Base-by-base conservation (phyloP, 2,113 vertebrate genomes). In the Athene noctua region DNA sequence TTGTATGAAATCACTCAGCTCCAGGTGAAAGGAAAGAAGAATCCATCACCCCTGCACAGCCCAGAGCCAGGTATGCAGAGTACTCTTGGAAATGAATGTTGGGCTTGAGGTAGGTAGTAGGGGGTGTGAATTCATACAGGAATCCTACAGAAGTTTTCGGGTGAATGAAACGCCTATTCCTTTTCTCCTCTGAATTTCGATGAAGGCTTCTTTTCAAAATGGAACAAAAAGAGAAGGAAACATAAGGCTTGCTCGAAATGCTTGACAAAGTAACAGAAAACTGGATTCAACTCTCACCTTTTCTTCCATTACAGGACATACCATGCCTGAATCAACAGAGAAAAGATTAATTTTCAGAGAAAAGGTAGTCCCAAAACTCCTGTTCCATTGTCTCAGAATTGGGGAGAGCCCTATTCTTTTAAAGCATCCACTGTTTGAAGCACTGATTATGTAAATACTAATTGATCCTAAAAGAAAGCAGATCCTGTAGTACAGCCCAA, bases 21-120 rank as follows among this genome's bases (percentile, higher is more conserved):
- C 27, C 80, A 94, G 17, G 38, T 71, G 30, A 22, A 94, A 80
- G 52, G 89, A 91, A 92, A 92, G 66, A 90, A 80, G 83, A 96
- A 86, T 92, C 32, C 36, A 13, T 71, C 7, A 5, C 42, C 68
- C 47, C 55, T 67, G 38, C 32, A 71, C 59, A 74, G 30, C 51
- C 38, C 52, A 81, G 65, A 80, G 51, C 20, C 20, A 62, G 22
- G 54, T 84, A 71, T 71, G 44, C 44, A 13, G 34, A 81, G 32
- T 34, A 52, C 34, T 30, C n/a, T 81, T 84, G 26, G 65, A 91
- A 91, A 91, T 78, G 18, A 80, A 51, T 59, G 8, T 40, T 88
- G 55, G 38, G 42, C n/a, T 66, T 32, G 22, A 71, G 63, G 62
- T 86, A 29, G 30, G 42, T 88, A 83, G 67, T 38, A 63, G 15